phyloP scores from a whole-genome alignment of 2,797 vertebrate genomes.

The Pygocentrus nattereri region DNA sequence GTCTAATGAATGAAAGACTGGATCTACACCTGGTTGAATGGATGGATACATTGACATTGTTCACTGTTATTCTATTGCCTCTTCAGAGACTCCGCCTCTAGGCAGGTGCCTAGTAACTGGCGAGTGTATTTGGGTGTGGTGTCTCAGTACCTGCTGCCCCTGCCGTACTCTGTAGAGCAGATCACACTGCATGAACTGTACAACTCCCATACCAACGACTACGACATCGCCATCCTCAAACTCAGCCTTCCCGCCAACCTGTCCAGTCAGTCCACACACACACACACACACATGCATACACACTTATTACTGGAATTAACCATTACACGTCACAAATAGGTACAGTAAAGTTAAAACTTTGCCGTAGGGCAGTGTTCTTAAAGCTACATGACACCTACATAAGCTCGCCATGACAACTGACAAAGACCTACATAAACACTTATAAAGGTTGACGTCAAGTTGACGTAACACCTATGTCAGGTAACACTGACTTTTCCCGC shows the following conservation, averaged over 20 bases:
- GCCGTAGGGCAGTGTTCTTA: too few relatives aligned
- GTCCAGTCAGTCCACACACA: conserved; percentile 52
- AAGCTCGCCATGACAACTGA: too few relatives aligned
- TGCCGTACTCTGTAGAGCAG: conserved; percentile 67
- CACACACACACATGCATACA: conserved; percentile 1
- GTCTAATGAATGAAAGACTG: too few relatives aligned
- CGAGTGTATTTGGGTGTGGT: conserved; percentile 77
- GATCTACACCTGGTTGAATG: too few relatives aligned
- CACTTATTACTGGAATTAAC: too few relatives aligned
- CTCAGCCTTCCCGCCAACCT: conserved; percentile 62
- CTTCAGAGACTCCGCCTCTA: conserved; percentile 58
- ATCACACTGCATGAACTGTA: conserved; percentile 85
- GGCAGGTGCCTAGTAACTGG: conserved; percentile 77
- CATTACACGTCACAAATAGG: too few relatives aligned
- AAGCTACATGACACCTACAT: too few relatives aligned
- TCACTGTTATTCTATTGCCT: background rate
- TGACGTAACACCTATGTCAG: too few relatives aligned
- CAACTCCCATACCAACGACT: conserved; percentile 71
- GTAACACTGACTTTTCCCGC: too few relatives aligned
- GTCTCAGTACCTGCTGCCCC: conserved; percentile 66
- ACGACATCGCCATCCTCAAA: conserved; percentile 82
- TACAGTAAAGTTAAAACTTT: too few relatives aligned
- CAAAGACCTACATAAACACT: too few relatives aligned
- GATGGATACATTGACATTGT: background rate
- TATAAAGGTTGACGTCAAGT: too few relatives aligned